phyloP scores from a whole-genome alignment of 2,888 invertebrate genomes.

The Julus scanicus region DNA sequence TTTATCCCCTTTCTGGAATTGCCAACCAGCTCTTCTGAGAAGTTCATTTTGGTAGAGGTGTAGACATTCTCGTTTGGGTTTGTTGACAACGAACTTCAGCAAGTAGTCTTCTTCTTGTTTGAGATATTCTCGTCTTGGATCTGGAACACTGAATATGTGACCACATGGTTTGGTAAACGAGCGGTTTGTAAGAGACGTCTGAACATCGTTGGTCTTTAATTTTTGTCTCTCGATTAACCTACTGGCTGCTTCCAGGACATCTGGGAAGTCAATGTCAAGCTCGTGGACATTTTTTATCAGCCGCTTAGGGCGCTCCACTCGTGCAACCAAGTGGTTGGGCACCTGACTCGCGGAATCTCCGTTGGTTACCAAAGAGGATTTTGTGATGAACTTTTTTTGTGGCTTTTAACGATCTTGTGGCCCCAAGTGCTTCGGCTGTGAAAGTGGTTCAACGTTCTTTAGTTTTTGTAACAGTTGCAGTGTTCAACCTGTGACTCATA shows the following conservation, averaged over 20 bases:
- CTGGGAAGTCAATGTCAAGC: background rate
- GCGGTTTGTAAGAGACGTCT: background rate
- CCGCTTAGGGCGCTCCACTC: background rate
- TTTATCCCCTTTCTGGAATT: too few relatives aligned
- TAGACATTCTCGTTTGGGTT: background rate
- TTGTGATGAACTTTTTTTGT: background rate
- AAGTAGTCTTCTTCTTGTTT: background rate
- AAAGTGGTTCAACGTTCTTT: background rate
- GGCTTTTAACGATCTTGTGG: background rate
- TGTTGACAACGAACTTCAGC: background rate
- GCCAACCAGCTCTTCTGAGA: too few relatives aligned
- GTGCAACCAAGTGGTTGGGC: background rate
- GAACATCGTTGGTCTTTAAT: too few relatives aligned
- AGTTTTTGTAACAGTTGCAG: background rate
- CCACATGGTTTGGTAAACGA: background rate
- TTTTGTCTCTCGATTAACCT: background rate
- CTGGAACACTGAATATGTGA: background rate
- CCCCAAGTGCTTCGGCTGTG: background rate
- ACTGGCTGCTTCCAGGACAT: background rate
- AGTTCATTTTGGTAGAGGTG: too few relatives aligned
- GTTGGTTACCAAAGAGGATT: background rate
- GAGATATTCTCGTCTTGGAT: background rate
- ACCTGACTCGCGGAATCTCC: background rate
- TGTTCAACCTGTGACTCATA: background rate
- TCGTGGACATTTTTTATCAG: background rate